A percentile compares a stretch with the other conserved stretches of the same genome.
Evolutionary conservation across 2,113 vertebrate species (phyloP).

Genomic region (Arothron firmamentum): DNA sequence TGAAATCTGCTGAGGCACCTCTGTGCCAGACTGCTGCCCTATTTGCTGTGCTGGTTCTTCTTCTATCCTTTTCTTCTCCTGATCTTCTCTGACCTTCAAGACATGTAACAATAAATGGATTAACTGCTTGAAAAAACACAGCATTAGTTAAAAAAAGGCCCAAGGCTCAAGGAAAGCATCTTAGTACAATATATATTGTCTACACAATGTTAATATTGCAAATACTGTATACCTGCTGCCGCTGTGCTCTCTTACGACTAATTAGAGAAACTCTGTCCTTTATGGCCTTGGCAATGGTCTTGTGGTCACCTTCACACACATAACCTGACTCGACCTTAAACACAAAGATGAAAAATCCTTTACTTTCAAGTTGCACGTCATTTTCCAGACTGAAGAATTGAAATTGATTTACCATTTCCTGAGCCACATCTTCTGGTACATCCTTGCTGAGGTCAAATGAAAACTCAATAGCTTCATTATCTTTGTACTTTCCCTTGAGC

Average conservation of each 20-base stretch:
- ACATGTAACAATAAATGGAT: slow-evolving; percentile 1
- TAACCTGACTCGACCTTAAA: slow-evolving; percentile 93
- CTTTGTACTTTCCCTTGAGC: slow-evolving; percentile 98
- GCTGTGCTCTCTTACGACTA: slow-evolving; percentile 89
- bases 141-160: background rate
- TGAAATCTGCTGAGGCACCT: slow-evolving; percentile 41
- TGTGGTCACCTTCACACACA: slow-evolving; percentile 95
- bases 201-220: background rate
- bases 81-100: slow-evolving; percentile 82
- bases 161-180: too few species aligned
- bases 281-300: slow-evolving; percentile 97
- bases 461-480: slow-evolving; percentile 98
- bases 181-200: too few species aligned
- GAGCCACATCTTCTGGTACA: slow-evolving; percentile 93
- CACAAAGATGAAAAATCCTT: slow-evolving; percentile 3
- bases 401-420: slow-evolving; percentile 88
- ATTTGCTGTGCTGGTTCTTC: slow-evolving; percentile 68
- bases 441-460: slow-evolving; percentile 96
- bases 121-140: background rate
- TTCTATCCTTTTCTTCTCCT: slow-evolving; percentile 87
- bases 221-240: slow-evolving; percentile 82
- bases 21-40: slow-evolving; percentile 64
- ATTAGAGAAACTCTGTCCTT: slow-evolving; percentile 96
- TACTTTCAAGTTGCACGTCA: background rate
- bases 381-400: background rate